phyloP scores from a whole-genome alignment of 2,797 vertebrate genomes.

The Anguilla obscura region DNA sequence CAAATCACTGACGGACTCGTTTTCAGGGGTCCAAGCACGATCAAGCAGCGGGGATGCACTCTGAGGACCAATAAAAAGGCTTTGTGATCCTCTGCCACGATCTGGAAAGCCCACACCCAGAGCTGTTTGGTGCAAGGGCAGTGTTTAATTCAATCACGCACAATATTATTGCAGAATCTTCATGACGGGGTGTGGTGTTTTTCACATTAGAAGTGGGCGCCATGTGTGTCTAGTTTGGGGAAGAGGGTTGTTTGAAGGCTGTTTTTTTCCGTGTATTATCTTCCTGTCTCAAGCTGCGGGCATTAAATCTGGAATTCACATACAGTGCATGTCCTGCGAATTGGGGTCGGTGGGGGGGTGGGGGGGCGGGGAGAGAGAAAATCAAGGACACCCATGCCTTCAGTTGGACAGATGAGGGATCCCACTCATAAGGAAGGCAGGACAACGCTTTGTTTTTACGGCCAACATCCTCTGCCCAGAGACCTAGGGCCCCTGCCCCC shows the following conservation, averaged over 20 bases:
- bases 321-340: slow-evolving; percentile 15
- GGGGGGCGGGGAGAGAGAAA: not conserved
- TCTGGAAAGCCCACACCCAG: not conserved
- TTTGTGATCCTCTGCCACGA: slow-evolving; percentile 16
- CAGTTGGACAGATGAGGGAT: not conserved
- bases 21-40: not conserved
- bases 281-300: slow-evolving; percentile 31
- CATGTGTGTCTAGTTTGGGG: not conserved
- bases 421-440: slow-evolving; percentile 1
- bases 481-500: not conserved
- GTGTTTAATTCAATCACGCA: not conserved
- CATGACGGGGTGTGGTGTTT: slow-evolving; percentile 10
- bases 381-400: not conserved
- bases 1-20: not conserved
- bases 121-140: not conserved
- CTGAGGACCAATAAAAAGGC: not conserved
- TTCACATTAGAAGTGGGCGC: slow-evolving; percentile 19
- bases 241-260: slow-evolving; percentile 11
- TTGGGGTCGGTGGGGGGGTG: not conserved
- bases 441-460: slow-evolving; percentile 9
- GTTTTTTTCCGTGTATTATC: slow-evolving; percentile 6
- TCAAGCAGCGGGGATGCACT: not conserved
- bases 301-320: slow-evolving; percentile 33
- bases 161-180: not conserved
- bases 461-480: slow-evolving; percentile 19